phyloP scores from a whole-genome alignment of 2,113 vertebrate species.

The Dolichotis patagonum region DNA sequence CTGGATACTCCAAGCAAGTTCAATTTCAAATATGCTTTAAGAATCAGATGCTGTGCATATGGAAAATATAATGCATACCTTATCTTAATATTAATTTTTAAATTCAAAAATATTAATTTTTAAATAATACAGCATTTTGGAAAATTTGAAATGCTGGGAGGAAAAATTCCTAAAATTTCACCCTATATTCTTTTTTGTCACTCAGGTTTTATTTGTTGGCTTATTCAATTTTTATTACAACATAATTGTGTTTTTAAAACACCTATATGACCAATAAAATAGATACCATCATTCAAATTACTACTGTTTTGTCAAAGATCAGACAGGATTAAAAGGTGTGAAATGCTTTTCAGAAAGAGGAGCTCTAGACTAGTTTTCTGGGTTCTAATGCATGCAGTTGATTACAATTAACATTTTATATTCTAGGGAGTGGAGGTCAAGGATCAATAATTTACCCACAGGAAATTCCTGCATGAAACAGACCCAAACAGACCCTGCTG shows the following conservation, averaged over 20 bases:
- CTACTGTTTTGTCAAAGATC: constrained; percentile 85
- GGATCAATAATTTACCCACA: constrained; percentile 78
- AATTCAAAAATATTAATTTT: neutral
- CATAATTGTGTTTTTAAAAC: constrained; percentile 93
- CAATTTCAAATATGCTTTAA: constrained; percentile 17
- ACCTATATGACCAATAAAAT: constrained; percentile 95
- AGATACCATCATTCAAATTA: constrained; percentile 91
- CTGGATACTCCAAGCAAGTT: neutral
- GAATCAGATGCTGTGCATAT: neutral
- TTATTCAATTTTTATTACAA: constrained; percentile 86
- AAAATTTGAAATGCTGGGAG: neutral
- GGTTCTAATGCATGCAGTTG: constrained; percentile 77
- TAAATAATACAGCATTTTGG: neutral
- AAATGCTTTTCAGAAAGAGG: constrained; percentile 60
- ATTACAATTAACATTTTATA: constrained; percentile 78
- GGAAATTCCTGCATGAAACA: constrained; percentile 64
- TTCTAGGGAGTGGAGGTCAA: constrained; percentile 68
- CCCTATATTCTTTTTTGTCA: neutral
- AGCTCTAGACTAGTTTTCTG: constrained; percentile 81
- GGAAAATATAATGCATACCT: neutral
- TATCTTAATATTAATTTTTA: neutral
- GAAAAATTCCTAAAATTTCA: neutral
- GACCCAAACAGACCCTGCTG: neutral
- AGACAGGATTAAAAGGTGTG: constrained; percentile 68
- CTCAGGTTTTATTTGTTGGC: neutral